Evolutionary conservation across 2,113 vertebrate genomes (phyloP).

Genomic region (Cichladusa arquata): DNA sequence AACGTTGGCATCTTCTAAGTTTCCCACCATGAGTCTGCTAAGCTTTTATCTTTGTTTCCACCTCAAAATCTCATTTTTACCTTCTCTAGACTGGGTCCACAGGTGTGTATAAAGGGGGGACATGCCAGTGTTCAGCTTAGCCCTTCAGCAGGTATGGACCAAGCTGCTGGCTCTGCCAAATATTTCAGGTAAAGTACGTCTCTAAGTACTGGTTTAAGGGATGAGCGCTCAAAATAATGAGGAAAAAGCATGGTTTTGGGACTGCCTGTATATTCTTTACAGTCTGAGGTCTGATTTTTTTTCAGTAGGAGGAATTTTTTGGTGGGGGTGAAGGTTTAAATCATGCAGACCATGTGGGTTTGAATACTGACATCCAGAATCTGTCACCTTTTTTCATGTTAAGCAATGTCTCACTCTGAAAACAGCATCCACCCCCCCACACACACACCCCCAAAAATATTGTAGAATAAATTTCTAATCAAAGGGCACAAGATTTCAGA

Average conservation of each 20-base stretch:
- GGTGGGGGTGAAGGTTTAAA: neutral
- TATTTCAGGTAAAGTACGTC: neutral
- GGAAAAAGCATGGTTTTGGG: neutral
- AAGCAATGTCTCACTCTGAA: neutral
- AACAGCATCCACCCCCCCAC: neutral
- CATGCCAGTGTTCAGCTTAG: neutral
- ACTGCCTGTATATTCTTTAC: neutral
- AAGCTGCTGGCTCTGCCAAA: neutral
- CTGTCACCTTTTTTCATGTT: neutral
- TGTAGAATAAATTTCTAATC: neutral
- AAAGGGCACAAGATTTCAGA: neutral
- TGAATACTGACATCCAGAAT: neutral
- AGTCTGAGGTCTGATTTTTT: neutral
- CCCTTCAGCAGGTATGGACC: neutral
- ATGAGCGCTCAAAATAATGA: neutral
- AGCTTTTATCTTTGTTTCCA: neutral
- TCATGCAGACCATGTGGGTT: neutral
- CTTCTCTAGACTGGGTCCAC: neutral
- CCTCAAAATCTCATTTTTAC: neutral
- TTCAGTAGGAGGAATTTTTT: neutral
- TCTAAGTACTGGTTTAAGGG: neutral
- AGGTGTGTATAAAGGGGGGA: fast-evolving
- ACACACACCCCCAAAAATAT: neutral
- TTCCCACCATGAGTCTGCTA: neutral
- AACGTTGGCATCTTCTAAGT: neutral